Percentiles rank a stretch among this genome's conserved stretches.
Evolutionary conservation across 2,888 invertebrate species (phyloP).

Genomic region (Drosophila nigricruria): DNA sequence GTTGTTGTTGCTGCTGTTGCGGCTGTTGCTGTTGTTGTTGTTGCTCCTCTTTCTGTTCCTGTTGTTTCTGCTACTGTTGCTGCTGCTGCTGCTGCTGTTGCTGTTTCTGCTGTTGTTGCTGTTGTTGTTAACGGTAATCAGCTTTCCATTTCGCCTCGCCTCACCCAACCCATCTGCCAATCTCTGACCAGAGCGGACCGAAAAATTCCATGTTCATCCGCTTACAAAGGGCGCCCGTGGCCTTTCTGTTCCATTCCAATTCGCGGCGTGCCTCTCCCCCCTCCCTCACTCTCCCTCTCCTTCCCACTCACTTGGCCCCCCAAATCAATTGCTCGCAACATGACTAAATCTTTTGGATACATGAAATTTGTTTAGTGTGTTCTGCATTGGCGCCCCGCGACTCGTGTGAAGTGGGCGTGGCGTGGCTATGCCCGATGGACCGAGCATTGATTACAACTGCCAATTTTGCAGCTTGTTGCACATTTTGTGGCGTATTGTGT

Average conservation of each 20-base stretch:
- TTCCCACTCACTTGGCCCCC: conserved; percentile 1
- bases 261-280: background rate
- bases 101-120: background rate
- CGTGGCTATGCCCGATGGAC: conserved; percentile 36
- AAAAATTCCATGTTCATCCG: conserved; percentile 55
- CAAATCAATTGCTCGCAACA: conserved; percentile 73
- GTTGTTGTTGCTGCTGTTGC: conserved; percentile 9
- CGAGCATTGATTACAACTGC: conserved; percentile 67
- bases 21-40: background rate
- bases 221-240: conserved; percentile 46
- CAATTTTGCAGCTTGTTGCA: conserved; percentile 74
- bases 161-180: background rate
- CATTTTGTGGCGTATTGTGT: conserved; percentile 55
- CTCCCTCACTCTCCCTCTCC: background rate
- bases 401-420: conserved; percentile 18
- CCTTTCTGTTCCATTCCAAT: conserved; percentile 44
- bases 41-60: too few relatives aligned
- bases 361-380: conserved; percentile 68
- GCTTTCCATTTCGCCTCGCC: conserved; percentile 39
- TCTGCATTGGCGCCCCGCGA: conserved; percentile 48
- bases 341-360: conserved; percentile 69
- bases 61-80: too few relatives aligned
- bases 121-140: conserved; percentile 52
- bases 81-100: background rate
- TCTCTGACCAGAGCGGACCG: conserved; percentile 1